These are phyloP conservation scores for Penaeus monodon DNA, from an alignment of 2,888 invertebrate genomes.

Conservation along the genomic window DNA sequence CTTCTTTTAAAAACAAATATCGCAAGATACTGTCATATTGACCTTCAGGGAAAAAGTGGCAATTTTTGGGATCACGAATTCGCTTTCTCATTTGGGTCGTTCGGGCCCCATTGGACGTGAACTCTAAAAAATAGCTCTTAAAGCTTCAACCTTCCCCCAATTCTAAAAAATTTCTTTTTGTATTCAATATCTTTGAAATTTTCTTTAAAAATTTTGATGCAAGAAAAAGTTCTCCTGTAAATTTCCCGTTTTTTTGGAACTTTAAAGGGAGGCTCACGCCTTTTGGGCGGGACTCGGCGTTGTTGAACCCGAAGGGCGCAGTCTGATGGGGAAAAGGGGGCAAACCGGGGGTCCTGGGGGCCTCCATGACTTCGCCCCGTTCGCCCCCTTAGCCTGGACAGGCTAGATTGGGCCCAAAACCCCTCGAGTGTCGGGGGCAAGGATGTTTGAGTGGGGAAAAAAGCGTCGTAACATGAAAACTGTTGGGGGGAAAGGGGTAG, in stretches of 20 bases:
- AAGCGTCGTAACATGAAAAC: slow-evolving; percentile 47
- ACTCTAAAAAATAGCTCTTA: neutral
- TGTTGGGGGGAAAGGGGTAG: slow-evolving; percentile 29
- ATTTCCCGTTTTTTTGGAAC: neutral
- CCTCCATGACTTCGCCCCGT: slow-evolving; percentile 3
- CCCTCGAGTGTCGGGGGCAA: slow-evolving; percentile 27
- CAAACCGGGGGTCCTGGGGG: neutral
- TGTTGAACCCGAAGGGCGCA: slow-evolving; percentile 34
- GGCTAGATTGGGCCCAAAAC: slow-evolving; percentile 40
- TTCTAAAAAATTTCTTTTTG: no score
- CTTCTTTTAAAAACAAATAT: no score
- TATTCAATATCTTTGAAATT: no score
- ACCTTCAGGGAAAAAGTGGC: slow-evolving; percentile 59
- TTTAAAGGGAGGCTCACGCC: no score
- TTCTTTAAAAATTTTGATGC: no score
- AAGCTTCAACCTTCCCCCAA: no score
- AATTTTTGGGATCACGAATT: slow-evolving; percentile 49
- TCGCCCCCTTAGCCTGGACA: slow-evolving; percentile 42
- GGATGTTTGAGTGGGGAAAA: slow-evolving; percentile 42
- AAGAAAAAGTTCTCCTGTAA: no score
- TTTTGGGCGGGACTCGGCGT: slow-evolving; percentile 6
- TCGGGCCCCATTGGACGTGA: slow-evolving; percentile 32
- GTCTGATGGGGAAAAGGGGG: slow-evolving; percentile 51
- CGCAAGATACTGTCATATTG: slow-evolving; percentile 34
- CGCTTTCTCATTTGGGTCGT: slow-evolving; percentile 32